phyloP scores from a whole-genome alignment of 1,140 invertebrate genomes.

The Apis florea region DNA sequence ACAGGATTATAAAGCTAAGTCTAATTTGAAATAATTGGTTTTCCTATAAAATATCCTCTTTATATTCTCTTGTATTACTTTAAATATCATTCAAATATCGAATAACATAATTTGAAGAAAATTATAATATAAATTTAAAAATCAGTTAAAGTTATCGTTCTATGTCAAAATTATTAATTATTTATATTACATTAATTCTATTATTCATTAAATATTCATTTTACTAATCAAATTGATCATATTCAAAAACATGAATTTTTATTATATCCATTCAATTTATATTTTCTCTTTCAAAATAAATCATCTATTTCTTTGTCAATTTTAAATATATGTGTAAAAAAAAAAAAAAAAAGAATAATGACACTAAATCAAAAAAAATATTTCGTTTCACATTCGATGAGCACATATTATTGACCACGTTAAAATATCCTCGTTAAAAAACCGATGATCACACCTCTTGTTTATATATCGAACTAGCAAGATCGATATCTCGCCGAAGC shows the following conservation, averaged over 20 bases:
- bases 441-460: neutral
- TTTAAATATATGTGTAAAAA: neutral
- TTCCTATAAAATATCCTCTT: neutral
- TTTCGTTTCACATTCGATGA: no score
- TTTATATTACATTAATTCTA: neutral
- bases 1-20: neutral
- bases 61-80: neutral
- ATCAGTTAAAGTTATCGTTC: no score
- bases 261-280: neutral
- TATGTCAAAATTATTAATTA: no score
- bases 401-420: no score
- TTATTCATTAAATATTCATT: neutral
- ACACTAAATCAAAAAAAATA: neutral
- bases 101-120: neutral
- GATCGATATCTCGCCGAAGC: slow-evolving; percentile 15
- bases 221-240: neutral
- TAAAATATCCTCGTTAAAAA: neutral
- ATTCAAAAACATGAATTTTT: neutral
- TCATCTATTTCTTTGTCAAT: neutral
- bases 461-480: neutral
- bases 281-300: neutral
- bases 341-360: neutral
- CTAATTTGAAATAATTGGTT: neutral
- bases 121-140: neutral
- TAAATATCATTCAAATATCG: neutral